Conservation (phyloP, 2,113 vertebrate species). For the Sakesphorus luctuosus region DNA sequence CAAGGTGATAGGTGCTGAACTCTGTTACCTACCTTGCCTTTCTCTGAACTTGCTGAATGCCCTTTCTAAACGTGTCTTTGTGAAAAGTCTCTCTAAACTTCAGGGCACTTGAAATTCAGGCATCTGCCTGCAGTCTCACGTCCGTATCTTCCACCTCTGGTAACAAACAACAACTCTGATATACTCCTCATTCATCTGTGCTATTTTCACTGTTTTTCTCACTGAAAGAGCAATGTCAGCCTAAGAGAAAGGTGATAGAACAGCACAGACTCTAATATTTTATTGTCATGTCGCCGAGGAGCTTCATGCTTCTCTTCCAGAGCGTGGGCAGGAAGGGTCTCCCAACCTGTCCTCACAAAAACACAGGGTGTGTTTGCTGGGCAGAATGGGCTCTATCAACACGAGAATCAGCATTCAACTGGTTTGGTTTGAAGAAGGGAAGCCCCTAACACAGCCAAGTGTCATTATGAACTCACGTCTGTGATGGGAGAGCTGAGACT, state of each 20-base stretch:
- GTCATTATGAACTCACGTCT: neutral
- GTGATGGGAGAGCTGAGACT: neutral
- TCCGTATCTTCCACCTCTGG: neutral
- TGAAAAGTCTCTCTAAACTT: conserved; percentile 33
- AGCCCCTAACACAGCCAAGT: neutral
- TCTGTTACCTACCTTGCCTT: neutral
- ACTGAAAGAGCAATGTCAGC: neutral
- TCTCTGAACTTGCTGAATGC: neutral
- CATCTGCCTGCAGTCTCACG: neutral
- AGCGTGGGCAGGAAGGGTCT: neutral
- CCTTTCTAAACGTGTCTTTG: neutral
- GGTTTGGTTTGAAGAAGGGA: neutral
- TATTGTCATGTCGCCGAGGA: neutral
- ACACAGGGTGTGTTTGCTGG: neutral
- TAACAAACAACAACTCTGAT: neutral
- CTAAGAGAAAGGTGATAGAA: neutral
- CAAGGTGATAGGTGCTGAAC: conserved; percentile 35
- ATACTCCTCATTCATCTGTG: neutral
- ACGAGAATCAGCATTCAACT: neutral
- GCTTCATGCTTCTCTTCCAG: neutral
- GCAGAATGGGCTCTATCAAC: neutral
- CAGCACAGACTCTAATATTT: neutral
- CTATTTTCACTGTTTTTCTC: neutral
- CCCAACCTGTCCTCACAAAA: neutral
- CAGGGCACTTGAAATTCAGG: neutral